Evolutionary conservation across 2,113 vertebrate genomes (phyloP), one percentile per base, ranked within the genome.

Genomic region (Megaceryle maxima): DNA sequence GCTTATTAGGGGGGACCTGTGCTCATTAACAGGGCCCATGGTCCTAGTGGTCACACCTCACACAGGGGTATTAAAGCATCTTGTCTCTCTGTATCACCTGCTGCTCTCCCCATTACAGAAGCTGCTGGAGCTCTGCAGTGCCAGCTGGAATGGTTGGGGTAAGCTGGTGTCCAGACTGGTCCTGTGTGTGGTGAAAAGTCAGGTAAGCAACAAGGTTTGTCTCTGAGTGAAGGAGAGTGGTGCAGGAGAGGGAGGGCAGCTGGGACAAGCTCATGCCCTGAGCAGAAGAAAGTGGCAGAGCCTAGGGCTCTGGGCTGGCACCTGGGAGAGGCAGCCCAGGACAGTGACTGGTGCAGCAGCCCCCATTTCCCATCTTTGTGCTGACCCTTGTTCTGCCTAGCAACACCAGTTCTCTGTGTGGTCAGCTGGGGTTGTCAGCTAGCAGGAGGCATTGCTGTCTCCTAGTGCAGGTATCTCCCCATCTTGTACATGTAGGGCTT

Each of bases 401-500:
- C 13, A 5, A 2, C 0, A 13, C 0, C 2, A 18, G 16, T 2
- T 37, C 31, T 22, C 56, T 2, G 17, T 4, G 39, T 5, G 0
- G 3, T 4, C n/a, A 18, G 57, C 22, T 11, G 3, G 43, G 11
- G 72, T 4, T 16, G 10, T 2, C 21, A 37, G n/a, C 33, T 13
- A 8, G 22, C 37, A 11, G 56, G 33, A 46, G 67, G 13, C 5
- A 4, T 9, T 29, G 29, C 18, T 17, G 19, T 5, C 55, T 26
- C 37, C n/a, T 19, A 18, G 39, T 0, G 12, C 48, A 13, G 43
- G 69, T 37, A 20, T 13, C 29, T 33, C 77, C 43, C 7, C 3
- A 5, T 20, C 76, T 20, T 11, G 11, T 21, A 7, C 0, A 0
- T 5, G 3, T 7, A 3, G 53, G 41, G 29, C 4, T 44, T 14